These are phyloP conservation scores for Noctua pronuba DNA, from an alignment of 2,888 invertebrate species.

Conservation along the genomic window DNA sequence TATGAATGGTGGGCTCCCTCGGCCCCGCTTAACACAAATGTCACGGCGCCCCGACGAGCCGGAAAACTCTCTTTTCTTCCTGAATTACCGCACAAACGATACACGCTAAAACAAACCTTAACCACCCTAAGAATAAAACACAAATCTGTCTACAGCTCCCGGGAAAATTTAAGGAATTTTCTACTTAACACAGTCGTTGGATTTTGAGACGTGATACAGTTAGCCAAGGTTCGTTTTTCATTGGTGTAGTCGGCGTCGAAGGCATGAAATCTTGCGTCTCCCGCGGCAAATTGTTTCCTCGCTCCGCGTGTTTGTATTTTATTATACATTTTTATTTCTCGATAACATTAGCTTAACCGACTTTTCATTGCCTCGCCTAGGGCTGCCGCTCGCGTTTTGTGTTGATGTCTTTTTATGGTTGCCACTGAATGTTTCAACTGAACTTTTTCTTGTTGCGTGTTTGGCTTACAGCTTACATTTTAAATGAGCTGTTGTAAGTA, in stretches of 20 bases:
- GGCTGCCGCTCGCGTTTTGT: conserved; percentile 80
- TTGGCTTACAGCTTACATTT: conserved; percentile 47
- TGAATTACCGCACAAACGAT: conserved; percentile 80
- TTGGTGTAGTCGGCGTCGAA: conserved; percentile 70
- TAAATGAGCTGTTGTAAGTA: conserved; percentile 49
- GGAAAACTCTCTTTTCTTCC: conserved; percentile 91
- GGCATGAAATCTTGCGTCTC: conserved; percentile 90
- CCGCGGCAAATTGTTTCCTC: conserved; percentile 90
- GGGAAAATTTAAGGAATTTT: conserved; percentile 89
- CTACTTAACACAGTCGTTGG: conserved; percentile 71
- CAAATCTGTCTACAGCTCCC: conserved; percentile 60
- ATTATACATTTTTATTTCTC: conserved; percentile 91
- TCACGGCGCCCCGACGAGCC: conserved; percentile 88
- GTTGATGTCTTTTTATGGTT: conserved; percentile 71
- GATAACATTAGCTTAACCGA: conserved; percentile 91
- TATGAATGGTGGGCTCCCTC: conserved; percentile 88
- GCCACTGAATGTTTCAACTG: conserved; percentile 67
- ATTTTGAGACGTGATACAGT: conserved; percentile 74
- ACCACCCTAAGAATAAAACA: conserved; percentile 69
- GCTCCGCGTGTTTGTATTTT: conserved; percentile 90
- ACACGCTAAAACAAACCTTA: conserved; percentile 75
- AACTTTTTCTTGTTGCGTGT: conserved; percentile 57
- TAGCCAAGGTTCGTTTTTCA: conserved; percentile 72
- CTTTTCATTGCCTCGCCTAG: conserved; percentile 90
- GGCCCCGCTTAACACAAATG: conserved; percentile 89